Base-by-base conservation (phyloP, 2,888 invertebrate species). In the Apamea sordens region DNA sequence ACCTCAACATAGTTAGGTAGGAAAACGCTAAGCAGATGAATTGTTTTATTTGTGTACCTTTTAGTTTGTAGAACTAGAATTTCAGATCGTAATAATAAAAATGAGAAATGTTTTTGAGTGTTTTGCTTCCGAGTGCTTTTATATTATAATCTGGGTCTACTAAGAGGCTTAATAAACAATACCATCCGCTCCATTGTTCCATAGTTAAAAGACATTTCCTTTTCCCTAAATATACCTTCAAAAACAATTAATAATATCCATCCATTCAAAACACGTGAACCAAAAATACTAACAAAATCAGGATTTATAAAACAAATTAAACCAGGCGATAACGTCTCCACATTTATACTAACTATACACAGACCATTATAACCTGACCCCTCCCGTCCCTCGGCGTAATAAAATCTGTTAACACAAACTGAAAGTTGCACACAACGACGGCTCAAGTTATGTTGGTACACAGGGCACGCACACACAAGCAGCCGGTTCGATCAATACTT, bases 401-500 rank as follows among this genome's bases (percentile, higher is more conserved):
- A 81, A 80, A 84, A 78, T 79, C 63, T 79, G 76, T 79, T 81
- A 79, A 73, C 63, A 67, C 50, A 68, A 73, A 70, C 77, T 73
- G 77, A 83, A 83, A 75, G 64, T 70, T 68, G 76, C 68, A 75
- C 75, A 74, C 76, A 74, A 73, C 24, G 56, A 56, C 21, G 61
- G 86, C 59, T 86, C 89, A 77, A 83, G 73, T 77, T 81, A 84
- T 56, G 74, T 75, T 80, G 85, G 90, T 15, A 71, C 32, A 32
- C 28, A 28, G 63, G 28, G 7, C 15, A 72, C 89, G n/a, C 90
- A 88, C 90, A 90, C 90, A 87, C 75, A 83, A 83, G 56, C 15
- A 15, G 10, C 69, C 65, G 44, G 78, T 81, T 64, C 89, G 91
- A 91, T 91, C 91, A 90, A 90, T 90, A 91, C 88, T 64, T 61